Evolutionary conservation across 2,888 invertebrate species (phyloP), one percentile per base, ranked within the genome.

Genomic region (Amphimallon solstitiale): DNA sequence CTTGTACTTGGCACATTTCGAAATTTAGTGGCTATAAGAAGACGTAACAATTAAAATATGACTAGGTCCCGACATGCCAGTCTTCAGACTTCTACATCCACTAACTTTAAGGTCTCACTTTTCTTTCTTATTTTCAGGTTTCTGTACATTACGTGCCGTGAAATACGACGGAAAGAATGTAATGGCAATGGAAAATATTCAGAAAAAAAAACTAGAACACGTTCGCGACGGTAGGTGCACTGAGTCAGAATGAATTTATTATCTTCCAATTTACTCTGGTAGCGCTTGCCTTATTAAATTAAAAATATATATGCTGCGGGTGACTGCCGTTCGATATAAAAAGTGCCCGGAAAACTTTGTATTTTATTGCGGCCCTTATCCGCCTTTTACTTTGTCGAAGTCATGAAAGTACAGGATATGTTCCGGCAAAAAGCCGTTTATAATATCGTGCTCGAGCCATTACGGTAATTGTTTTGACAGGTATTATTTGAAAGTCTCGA

Each of bases 261-360:
- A 64, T 46, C 54, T 64, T 56, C 56, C 54, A 64, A 64, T 54
- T 64, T 64, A 64, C 45, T 40, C 54, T 29, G 12, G 43, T 54
- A 64, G 54, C 45, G 43, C 43, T 35, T 21, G 43, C 49, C 29
- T 54, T 64, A 64, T 64, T 64, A 64, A 64, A 64, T 64, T 64
- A 54, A 64, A 56, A 54, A 64, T 46, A 56, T 64, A 15, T 40
- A 48, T 49, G 43, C 29, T 49, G 51, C 21, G 21, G 62, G 14
- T 6, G 9, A 54, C 45, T 45, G 19, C 19, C 45, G 43, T 10
- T 45, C 43, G 23, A 10, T 29, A 29, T 43, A 59, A 59, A 59
- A 43, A 43, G 43, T 23, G 56, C 43, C 21, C 43, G 15, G 21
- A 9, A 21, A 40, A 59, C 43, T 59, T 59, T 43, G 34, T 45